These are phyloP conservation scores for Drepana falcataria DNA, from an alignment of 2,888 invertebrate genomes.

Conservation along the genomic window DNA sequence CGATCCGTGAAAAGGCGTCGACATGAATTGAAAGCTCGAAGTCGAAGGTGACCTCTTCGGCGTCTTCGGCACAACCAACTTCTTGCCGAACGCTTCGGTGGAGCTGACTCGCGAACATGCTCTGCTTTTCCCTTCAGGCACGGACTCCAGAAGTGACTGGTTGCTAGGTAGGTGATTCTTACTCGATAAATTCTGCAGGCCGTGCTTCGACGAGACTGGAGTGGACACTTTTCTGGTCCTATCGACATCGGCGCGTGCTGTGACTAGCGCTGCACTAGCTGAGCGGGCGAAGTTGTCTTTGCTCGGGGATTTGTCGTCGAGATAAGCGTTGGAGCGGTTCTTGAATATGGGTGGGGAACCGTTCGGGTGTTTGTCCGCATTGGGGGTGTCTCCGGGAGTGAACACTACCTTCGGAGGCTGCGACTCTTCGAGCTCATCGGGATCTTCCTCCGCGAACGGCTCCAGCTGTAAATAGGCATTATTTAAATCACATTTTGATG, in stretches of 20 bases:
- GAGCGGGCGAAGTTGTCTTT: constrained; percentile 78
- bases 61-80: constrained; percentile 59
- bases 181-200: constrained; percentile 80
- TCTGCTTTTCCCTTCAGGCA: constrained; percentile 79
- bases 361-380: constrained; percentile 41
- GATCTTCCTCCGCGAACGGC: constrained; percentile 59
- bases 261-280: constrained; percentile 84
- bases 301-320: constrained; percentile 37
- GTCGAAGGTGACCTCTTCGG: constrained; percentile 86
- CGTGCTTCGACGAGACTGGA: constrained; percentile 54
- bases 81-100: constrained; percentile 59
- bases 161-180: constrained; percentile 82
- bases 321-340: constrained; percentile 38
- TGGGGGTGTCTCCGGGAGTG: constrained; percentile 44
- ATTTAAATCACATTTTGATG: too few relatives aligned
- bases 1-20: constrained; percentile 91
- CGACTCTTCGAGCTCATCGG: constrained; percentile 40
- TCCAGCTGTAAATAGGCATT: constrained; percentile 42
- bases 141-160: constrained; percentile 81
- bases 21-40: constrained; percentile 90
- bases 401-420: constrained; percentile 44
- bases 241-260: constrained; percentile 53
- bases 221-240: constrained; percentile 59
- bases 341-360: constrained; percentile 60
- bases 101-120: constrained; percentile 46